These are phyloP conservation scores for Python bivittatus DNA, from an alignment of 2,113 vertebrate species.

Conservation along the genomic window DNA sequence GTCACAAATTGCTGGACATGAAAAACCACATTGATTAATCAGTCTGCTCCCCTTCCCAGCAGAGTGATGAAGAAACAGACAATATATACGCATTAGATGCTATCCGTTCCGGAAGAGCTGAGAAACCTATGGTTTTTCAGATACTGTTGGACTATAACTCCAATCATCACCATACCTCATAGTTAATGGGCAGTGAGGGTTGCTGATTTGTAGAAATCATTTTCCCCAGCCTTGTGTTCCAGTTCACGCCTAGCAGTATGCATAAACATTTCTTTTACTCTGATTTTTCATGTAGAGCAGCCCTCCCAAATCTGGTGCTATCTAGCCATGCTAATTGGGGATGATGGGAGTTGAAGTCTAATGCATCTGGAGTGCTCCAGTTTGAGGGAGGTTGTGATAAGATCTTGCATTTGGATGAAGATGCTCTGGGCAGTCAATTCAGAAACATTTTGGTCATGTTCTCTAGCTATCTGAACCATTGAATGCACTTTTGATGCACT, in stretches of 20 bases:
- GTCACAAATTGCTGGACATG: too few relatives aligned
- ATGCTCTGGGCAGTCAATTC: not conserved
- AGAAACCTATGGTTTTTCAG: too few relatives aligned
- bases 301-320: not conserved
- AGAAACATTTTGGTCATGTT: not conserved
- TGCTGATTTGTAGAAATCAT: too few relatives aligned
- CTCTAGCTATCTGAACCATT: not conserved
- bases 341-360: not conserved
- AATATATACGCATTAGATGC: too few relatives aligned
- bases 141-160: too few relatives aligned
- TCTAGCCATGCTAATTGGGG: not conserved
- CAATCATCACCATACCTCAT: too few relatives aligned
- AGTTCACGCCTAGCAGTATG: not conserved
- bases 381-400: not conserved
- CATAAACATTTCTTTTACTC: not conserved
- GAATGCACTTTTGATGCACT: not conserved
- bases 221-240: too few relatives aligned
- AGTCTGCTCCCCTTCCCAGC: too few relatives aligned
- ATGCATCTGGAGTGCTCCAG: not conserved
- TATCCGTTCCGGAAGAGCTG: too few relatives aligned
- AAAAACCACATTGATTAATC: too few relatives aligned
- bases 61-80: too few relatives aligned
- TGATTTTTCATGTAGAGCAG: not conserved
- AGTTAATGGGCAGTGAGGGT: too few relatives aligned
- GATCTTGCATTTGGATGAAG: not conserved